These are phyloP conservation scores for Protosalanx chinensis DNA, from an alignment of 2,797 vertebrate species.

Conservation along the genomic window DNA sequence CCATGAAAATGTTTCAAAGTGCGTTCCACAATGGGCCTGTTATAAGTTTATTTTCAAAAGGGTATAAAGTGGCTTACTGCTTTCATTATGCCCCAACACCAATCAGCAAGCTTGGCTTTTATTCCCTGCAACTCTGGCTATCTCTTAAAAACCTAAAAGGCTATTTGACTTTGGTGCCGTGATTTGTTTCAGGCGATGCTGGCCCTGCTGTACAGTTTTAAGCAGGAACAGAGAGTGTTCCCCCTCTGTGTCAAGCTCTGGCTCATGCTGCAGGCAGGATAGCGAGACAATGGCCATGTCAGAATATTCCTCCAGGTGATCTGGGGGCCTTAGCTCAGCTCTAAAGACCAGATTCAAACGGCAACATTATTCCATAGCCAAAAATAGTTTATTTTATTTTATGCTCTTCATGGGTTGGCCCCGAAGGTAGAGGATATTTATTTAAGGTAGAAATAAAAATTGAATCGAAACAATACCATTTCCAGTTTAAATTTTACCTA, in stretches of 20 bases:
- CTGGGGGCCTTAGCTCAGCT: constrained; percentile 21
- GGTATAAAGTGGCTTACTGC: neutral
- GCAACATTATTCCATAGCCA: constrained; percentile 23
- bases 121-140: constrained; percentile 2
- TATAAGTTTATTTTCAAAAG: neutral
- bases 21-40: too few relatives aligned
- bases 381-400: constrained; percentile 9
- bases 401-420: neutral
- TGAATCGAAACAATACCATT: neutral
- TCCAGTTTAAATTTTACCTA: neutral
- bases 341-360: constrained; percentile 34
- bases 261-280: constrained; percentile 31
- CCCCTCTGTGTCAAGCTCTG: constrained; percentile 12
- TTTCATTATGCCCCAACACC: constrained; percentile 1
- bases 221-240: constrained; percentile 18
- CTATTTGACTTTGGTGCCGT: constrained; percentile 1
- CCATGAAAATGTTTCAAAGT: too few relatives aligned
- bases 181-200: constrained; percentile 14
- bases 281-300: constrained; percentile 32
- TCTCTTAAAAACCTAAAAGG: constrained; percentile 22
- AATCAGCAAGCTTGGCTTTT: neutral
- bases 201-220: constrained; percentile 19
- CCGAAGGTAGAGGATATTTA: neutral
- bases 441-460: neutral
- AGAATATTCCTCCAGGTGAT: constrained; percentile 30